phyloP scores from a whole-genome alignment of 2,113 vertebrate genomes.

The Cyphomyrus plagiostoma region DNA sequence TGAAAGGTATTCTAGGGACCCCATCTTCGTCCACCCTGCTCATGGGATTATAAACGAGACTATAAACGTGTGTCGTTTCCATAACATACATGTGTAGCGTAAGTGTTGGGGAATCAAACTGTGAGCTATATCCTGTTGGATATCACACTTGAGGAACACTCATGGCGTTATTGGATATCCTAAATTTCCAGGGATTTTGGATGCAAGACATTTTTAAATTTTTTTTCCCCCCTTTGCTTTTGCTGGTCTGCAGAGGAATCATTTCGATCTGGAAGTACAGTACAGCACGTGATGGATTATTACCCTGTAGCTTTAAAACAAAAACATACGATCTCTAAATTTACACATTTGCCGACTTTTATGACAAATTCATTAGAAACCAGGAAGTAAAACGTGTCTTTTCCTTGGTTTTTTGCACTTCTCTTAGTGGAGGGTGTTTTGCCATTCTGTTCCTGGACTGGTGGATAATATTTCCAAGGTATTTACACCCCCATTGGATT shows the following conservation, averaged over 20 bases:
- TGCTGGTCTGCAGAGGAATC: slow-evolving; percentile 35
- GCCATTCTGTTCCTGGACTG: slow-evolving; percentile 8
- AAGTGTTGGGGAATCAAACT: slow-evolving; percentile 52
- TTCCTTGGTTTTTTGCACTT: slow-evolving; percentile 11
- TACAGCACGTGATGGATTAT: slow-evolving; percentile 38
- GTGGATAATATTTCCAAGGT: slow-evolving; percentile 22
- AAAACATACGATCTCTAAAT: slow-evolving; percentile 23
- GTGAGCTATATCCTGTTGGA: slow-evolving; percentile 53
- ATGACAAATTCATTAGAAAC: neutral
- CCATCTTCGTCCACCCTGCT: slow-evolving; percentile 57
- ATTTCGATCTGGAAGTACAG: slow-evolving; percentile 50
- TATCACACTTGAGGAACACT: slow-evolving; percentile 59
- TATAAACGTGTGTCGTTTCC: slow-evolving; percentile 48
- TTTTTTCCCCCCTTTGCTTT: neutral
- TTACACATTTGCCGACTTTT: neutral
- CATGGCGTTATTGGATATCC: slow-evolving; percentile 58
- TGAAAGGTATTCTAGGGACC: slow-evolving; percentile 62
- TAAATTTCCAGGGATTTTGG: slow-evolving; percentile 32
- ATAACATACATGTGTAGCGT: slow-evolving; percentile 47
- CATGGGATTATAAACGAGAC: slow-evolving; percentile 52
- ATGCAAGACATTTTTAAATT: slow-evolving; percentile 21
- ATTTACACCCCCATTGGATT: slow-evolving; percentile 15
- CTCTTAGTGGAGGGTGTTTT: slow-evolving; percentile 15
- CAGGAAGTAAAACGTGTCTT: slow-evolving; percentile 3
- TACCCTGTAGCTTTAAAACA: slow-evolving; percentile 33